Evolutionary conservation across 2,888 invertebrate genomes (phyloP).

Genomic region (Pinctada fucata): DNA sequence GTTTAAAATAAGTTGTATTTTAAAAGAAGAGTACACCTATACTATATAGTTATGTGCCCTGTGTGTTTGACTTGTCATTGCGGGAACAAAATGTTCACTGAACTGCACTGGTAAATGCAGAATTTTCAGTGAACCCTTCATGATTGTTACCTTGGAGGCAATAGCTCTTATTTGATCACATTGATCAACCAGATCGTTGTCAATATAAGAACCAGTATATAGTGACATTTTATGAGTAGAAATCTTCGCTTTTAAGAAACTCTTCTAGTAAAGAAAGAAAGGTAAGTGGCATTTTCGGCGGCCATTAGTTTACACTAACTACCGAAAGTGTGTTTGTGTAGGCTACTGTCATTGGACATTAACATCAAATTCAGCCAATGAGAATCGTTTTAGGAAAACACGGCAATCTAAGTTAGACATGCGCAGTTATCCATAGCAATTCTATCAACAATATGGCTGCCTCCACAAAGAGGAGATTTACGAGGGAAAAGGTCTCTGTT

Average conservation of each 20-base stretch:
- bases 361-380: too few relatives aligned
- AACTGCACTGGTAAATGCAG: too few relatives aligned
- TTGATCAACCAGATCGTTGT: constrained; percentile 44
- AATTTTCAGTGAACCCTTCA: too few relatives aligned
- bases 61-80: too few relatives aligned
- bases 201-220: neutral
- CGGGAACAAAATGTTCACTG: too few relatives aligned
- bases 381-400: too few relatives aligned
- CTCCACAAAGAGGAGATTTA: neutral
- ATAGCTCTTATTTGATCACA: constrained; percentile 54
- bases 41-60: too few relatives aligned
- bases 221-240: neutral
- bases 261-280: neutral
- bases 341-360: too few relatives aligned
- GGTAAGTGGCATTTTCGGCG: neutral
- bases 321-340: constrained; percentile 20
- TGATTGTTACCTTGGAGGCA: constrained; percentile 52
- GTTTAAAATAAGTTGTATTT: too few relatives aligned
- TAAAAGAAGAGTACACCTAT: too few relatives aligned
- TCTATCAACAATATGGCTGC: constrained; percentile 63
- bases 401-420: constrained; percentile 25
- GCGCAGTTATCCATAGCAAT: constrained; percentile 58
- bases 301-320: constrained; percentile 64
- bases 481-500: too few relatives aligned
- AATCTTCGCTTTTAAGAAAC: neutral